Base-by-base conservation (phyloP, 92 coral and sea anemone genomes). In the Metridium senile region DNA sequence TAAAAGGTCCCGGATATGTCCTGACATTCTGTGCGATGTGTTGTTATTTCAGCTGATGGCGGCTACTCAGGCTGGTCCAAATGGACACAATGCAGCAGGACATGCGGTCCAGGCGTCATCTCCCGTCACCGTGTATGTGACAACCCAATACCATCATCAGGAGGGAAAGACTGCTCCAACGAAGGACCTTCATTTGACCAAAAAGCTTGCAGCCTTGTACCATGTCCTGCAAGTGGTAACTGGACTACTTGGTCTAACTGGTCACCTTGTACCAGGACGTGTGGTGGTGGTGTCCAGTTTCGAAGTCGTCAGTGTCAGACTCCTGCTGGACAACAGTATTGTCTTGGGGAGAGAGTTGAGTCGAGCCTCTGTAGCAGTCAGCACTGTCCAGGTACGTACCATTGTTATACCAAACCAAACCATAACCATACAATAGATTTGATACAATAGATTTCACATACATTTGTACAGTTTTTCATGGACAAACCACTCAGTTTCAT, bases 31-130 rank as follows among this genome's bases (percentile, higher is more conserved):
- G 13, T 39, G 13, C 49, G 23, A 54, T 17, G 61, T 54, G n/a
- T 74, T 47, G 30, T 43, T 27, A 33, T 31, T 63, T 46, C 56
- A 95, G 99, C 92, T 56, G 91, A 95, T 35, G 99, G 99, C 21
- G 97, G 90, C 10, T 95, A 79, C 76, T 87, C 96, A 21, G 87
- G 39, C 0, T 95, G 95, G 90, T 74, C 97, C 28, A 89, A 72
- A 21, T 95, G 97, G 97, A 87, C 98, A 33, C 62, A 84, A 11
- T 95, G 99, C 79, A 93, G 97, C 62, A 88, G 97, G 13, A 84
- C 88, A 17, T 95, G 99, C 59, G 97, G 97, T 10, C 97, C 99
- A 68, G 99, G 99, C 26, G 94, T 95, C 65, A 88, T 97, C 27
- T 93, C 99, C 13, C 88, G 99, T 19, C 99, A 95, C 65, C 88